Percentiles rank a stretch among this genome's conserved stretches.
Evolutionary conservation across 1,140 invertebrate species (phyloP).

Genomic region (Condylostylus longicornis): DNA sequence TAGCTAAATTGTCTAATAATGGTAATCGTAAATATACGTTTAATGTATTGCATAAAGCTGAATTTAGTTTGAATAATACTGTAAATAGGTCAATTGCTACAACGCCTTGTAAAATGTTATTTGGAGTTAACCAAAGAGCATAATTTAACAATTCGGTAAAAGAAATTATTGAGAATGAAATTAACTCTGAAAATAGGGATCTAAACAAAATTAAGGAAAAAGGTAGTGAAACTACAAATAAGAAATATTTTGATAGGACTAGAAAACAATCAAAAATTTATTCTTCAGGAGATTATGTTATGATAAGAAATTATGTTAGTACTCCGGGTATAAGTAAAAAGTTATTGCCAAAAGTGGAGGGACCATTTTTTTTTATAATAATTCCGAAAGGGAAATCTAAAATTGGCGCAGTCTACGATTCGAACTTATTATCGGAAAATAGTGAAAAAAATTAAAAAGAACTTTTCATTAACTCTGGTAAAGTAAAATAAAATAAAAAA

Average conservation of each 20-base stretch:
- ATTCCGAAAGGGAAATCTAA: too few species aligned
- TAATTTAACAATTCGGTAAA: slow-evolving; percentile 4
- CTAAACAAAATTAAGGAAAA: slow-evolving; percentile 3
- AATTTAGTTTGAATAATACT: slow-evolving; percentile 19
- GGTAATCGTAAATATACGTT: slow-evolving; percentile 10
- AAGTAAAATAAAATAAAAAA: too few species aligned
- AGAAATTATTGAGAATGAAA: slow-evolving; percentile 6
- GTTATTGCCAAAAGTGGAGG: slow-evolving; percentile 8
- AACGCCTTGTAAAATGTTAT: slow-evolving; percentile 13
- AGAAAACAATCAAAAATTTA: slow-evolving; percentile 7
- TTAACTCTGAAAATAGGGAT: background rate
- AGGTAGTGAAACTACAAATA: slow-evolving; percentile 8
- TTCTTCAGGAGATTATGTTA: slow-evolving; percentile 13
- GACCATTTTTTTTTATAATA: too few species aligned
- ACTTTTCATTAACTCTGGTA: too few species aligned
- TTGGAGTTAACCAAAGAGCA: slow-evolving; percentile 8
- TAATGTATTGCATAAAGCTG: slow-evolving; percentile 9
- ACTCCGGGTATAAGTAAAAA: slow-evolving; percentile 4
- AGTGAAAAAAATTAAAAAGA: too few species aligned
- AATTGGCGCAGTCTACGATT: too few species aligned
- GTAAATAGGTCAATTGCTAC: slow-evolving; percentile 11
- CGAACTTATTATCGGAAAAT: too few species aligned
- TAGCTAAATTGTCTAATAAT: slow-evolving; percentile 7
- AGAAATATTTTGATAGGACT: slow-evolving; percentile 4
- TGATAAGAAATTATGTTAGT: slow-evolving; percentile 13